These are phyloP conservation scores for Anguilla megastoma DNA, from an alignment of 2,797 vertebrate species.

Conservation along the genomic window DNA sequence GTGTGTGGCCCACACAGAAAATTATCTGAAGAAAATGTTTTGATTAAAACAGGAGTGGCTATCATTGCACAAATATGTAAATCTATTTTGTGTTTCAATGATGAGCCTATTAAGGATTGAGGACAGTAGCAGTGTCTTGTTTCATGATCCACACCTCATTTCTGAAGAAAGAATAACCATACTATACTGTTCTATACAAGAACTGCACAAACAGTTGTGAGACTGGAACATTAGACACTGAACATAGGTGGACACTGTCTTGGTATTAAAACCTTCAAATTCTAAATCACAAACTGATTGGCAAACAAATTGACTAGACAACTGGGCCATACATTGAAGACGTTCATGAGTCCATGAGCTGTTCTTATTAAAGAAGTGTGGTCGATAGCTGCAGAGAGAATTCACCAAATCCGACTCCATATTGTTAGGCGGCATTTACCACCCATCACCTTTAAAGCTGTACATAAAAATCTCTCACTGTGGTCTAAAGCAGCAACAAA, in stretches of 20 bases:
- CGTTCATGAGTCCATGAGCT: neutral
- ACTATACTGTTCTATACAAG: neutral
- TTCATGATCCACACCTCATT: neutral
- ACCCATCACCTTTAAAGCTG: neutral
- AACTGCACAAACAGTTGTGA: neutral
- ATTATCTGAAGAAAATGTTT: conserved; percentile 7
- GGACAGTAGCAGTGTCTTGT: neutral
- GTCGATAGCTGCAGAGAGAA: neutral
- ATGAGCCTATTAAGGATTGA: neutral
- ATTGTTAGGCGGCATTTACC: neutral
- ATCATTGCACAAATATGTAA: neutral
- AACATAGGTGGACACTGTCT: neutral
- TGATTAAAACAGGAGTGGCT: neutral
- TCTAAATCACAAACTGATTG: neutral
- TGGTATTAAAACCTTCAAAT: neutral
- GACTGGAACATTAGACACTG: neutral
- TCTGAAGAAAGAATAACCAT: neutral
- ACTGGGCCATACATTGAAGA: neutral
- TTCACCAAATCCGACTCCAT: neutral
- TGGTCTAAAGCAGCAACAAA: neutral
- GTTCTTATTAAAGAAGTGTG: neutral
- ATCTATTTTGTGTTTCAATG: neutral
- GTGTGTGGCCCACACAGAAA: neutral
- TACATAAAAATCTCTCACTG: neutral
- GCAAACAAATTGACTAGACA: neutral